Evolutionary conservation across 2,888 invertebrate species (phyloP).

Genomic region (Synergus japonicus): DNA sequence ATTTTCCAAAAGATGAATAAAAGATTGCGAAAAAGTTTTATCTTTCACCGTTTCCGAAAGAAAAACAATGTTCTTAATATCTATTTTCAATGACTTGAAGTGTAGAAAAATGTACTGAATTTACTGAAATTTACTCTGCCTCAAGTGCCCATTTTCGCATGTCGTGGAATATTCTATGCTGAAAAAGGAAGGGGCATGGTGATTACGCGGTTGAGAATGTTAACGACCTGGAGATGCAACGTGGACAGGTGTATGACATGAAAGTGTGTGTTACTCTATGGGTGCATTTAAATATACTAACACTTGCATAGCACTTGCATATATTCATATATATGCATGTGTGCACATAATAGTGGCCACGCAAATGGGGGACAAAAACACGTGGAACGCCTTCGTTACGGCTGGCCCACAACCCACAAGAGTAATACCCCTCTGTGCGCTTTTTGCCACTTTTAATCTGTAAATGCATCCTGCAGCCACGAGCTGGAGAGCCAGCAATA

Average conservation of each 20-base stretch:
- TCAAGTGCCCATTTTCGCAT: background rate
- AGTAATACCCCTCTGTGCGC: conserved; percentile 54
- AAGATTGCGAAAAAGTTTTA: no score
- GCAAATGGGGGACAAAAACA: background rate
- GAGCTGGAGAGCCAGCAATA: background rate
- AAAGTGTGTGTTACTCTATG: background rate
- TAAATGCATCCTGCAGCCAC: conserved; percentile 60
- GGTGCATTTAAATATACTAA: background rate
- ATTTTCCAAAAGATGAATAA: background rate
- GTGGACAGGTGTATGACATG: background rate
- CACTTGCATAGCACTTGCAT: background rate
- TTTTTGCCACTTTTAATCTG: conserved; percentile 68
- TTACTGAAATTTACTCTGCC: background rate
- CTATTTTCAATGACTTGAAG: no score
- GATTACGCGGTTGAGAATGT: background rate
- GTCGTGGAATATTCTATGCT: background rate
- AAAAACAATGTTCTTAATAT: no score
- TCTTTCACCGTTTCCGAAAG: no score
- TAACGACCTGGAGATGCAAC: background rate
- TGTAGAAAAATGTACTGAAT: no score
- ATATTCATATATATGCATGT: background rate
- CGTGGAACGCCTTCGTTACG: background rate
- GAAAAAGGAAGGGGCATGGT: background rate
- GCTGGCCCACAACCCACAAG: conserved; percentile 19
- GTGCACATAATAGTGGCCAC: background rate